Conservation (phyloP, 2,113 vertebrate genomes). For the Spea multiplicata region DNA sequence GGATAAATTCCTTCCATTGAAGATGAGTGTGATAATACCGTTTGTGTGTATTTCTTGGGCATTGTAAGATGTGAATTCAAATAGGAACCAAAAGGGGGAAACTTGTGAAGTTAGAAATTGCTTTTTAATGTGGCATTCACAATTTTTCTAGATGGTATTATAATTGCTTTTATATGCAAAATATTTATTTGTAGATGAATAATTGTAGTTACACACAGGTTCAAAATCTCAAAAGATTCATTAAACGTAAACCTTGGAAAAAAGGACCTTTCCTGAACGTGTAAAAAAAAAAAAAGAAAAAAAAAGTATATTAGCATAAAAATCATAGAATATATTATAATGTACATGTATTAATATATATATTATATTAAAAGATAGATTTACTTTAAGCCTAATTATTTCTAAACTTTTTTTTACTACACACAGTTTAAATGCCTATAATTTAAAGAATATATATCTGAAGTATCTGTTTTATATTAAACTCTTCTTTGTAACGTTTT, state of each 20-base stretch:
- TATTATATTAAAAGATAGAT: no score
- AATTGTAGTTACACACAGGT: not conserved
- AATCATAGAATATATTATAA: not conserved
- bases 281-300: not conserved
- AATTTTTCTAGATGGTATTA: not conserved
- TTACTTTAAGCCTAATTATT: no score
- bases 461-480: no score
- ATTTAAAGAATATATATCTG: no score
- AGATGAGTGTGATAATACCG: not conserved
- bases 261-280: not conserved
- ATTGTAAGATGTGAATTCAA: not conserved
- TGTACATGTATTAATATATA: no score
- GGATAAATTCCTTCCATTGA: not conserved
- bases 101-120: not conserved
- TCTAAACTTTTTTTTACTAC: no score
- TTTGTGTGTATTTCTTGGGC: not conserved
- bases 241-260: not conserved
- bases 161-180: not conserved
- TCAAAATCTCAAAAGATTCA: not conserved
- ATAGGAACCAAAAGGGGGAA: not conserved
- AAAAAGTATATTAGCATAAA: not conserved
- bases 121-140: not conserved
- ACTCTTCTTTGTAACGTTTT: no score
- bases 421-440: no score
- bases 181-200: not conserved